phyloP scores from a whole-genome alignment of 1,140 invertebrate genomes.

The Trichoplusia ni region DNA sequence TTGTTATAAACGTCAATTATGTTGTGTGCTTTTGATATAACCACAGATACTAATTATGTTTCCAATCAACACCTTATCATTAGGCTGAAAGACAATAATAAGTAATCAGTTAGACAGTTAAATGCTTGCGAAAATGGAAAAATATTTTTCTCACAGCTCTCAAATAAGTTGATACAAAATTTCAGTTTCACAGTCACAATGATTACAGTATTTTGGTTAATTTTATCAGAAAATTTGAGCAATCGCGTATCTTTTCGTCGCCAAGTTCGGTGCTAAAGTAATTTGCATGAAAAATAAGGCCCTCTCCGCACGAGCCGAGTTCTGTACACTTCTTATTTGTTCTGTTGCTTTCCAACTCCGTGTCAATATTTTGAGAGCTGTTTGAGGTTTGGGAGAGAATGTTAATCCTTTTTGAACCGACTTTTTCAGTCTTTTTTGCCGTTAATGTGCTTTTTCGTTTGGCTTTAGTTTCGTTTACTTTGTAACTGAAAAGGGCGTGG shows the following conservation, averaged over 20 bases:
- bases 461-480: background rate
- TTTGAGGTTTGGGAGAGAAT: constrained; percentile 9
- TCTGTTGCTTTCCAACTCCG: background rate
- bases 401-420: constrained; percentile 12
- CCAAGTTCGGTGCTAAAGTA: background rate
- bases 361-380: constrained; percentile 21
- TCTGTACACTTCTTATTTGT: constrained; percentile 9
- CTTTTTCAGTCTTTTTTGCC: constrained; percentile 1
- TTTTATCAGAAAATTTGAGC: too few species aligned
- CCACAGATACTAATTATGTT: too few species aligned
- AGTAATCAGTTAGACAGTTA: too few species aligned
- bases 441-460: background rate
- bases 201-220: too few species aligned
- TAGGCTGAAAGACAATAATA: too few species aligned
- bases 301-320: background rate
- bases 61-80: too few species aligned
- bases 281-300: constrained; percentile 15
- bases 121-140: too few species aligned
- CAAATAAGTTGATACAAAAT: too few species aligned
- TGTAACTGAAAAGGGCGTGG: constrained; percentile 7
- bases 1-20: too few species aligned
- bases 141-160: too few species aligned
- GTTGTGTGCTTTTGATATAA: too few species aligned
- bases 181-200: too few species aligned
- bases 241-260: background rate